Evolutionary conservation across 1,140 invertebrate genomes (phyloP), one percentile per base, ranked within the genome.

Genomic region (Zaprionus camerounensis): DNA sequence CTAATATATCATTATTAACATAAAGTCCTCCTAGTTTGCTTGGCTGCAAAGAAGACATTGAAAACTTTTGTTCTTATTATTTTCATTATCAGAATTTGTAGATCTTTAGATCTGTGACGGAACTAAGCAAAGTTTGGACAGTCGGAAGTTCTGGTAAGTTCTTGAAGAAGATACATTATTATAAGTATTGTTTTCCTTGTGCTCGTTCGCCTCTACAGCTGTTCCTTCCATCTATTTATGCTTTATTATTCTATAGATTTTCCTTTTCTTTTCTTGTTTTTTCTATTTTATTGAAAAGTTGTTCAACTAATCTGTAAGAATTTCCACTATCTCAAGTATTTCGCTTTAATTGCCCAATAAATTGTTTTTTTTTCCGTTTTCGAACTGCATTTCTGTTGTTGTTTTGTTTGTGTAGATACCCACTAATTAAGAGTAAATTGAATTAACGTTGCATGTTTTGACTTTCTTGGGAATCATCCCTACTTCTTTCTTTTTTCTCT

Each of bases 351-450:
- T 34, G 22, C 56, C 28, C 66, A 36, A 46, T 69, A 59, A 69
- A 67, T 49, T 67, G 55, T 57, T 20, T 49, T 20, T 46, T 12
- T 20, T 46, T 49, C 3, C 26, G 6, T 13, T 24, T 31, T 55
- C 24, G 28, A 20, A 4, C 65, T 46, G 31, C 26, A 44, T 44
- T 57, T 56, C 9, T 11, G 31, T 34, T 34, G 24, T 46, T 51
- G 57, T 46, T 58, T 17, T 51, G 57, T 46, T 58, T 17, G 20
- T 69, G 34, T 49, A 31, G 44, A 59, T 69, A 51, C 17, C 56
- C 66, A 51, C 56, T 69, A 69, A 69, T 69, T 69, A 69, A 69
- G 31, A 24, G 26, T 49, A 58, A 69, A 69, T 69, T 69, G 66
- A 69, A 59, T 69, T 59, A 69, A 34, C 65, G 46, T 31, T 20